Evolutionary conservation across 30 jellyfish, hydroid and myxozoan species (phyloP).

Genomic region (Turritopsis rubra): DNA sequence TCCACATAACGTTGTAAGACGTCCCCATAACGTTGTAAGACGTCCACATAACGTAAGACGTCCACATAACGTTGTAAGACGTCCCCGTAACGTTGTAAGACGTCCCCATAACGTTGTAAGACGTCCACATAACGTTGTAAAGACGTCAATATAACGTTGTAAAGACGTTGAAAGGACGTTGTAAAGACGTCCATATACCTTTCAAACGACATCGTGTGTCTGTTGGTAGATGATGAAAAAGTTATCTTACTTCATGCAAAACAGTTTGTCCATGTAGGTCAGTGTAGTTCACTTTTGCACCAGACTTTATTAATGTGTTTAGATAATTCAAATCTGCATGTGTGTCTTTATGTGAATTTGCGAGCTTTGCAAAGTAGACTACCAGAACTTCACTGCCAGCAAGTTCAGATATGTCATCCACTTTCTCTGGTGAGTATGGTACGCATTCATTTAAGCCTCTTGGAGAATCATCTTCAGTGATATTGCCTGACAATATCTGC

Average conservation of each 20-base stretch:
- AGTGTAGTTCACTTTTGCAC: constrained; percentile 36
- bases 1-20: too few relatives aligned
- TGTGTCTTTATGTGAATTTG: constrained; percentile 7
- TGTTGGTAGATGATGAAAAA: not conserved
- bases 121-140: too few relatives aligned
- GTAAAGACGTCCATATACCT: too few relatives aligned
- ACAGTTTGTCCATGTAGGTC: constrained; percentile 42
- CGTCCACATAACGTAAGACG: too few relatives aligned
- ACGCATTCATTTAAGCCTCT: constrained; percentile 23
- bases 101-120: too few relatives aligned
- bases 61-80: too few relatives aligned
- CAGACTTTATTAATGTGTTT: constrained; percentile 21
- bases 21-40: too few relatives aligned
- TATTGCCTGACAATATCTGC: not conserved
- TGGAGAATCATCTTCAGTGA: constrained; percentile 17
- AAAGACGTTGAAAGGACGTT: too few relatives aligned
- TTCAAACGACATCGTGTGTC: too few relatives aligned
- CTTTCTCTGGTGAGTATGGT: constrained; percentile 14
- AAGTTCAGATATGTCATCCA: constrained; percentile 14
- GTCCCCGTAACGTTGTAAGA: too few relatives aligned
- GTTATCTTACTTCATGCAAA: constrained; percentile 21
- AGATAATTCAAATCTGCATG: constrained; percentile 23
- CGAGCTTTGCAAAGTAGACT: constrained; percentile 43
- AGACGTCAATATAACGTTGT: too few relatives aligned
- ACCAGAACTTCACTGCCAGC: constrained; percentile 42